Evolutionary conservation across 2,113 vertebrate genomes (phyloP), one percentile per base, ranked within the genome.

Genomic region (Entelurus aequoreus): DNA sequence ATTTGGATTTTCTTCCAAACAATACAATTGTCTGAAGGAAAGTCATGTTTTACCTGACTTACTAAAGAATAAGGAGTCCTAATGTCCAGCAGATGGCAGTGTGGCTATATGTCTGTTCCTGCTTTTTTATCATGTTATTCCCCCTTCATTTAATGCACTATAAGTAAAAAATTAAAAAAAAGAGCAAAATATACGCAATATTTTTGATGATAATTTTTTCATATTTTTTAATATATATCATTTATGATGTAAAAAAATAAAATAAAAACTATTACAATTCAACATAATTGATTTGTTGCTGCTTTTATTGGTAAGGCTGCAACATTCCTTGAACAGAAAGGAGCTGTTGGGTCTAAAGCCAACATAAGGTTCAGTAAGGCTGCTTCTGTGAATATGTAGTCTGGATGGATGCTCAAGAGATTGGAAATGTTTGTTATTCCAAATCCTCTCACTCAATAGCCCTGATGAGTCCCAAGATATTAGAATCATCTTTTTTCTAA

Each of bases 251-350:
- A 3, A 8, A 42, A 1, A 42, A 42, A 42, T 9, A 42, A 10
- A 64, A 61, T 54, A 62, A 46, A 50, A 28, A 55, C 69, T 67
- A 62, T 49, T 61, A 62, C 51, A 69, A 60, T 68, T 40, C 35
- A 67, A 60, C 28, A 28, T 28, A 28, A 28, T 28, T 28, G 3
- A 54, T 60, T 54, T 54, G 28, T 21, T 36, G n/a, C 28, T 46
- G 42, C 42, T 54, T 65, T 49, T 55, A 54, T 60, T 47, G 40
- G 48, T 48, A 14, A 1, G 1, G 72, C 62, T 76, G 56, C 71
- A 83, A 74, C 84, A 82, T 81, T 89, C 75, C 81, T 82, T 84
- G 87, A 88, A 83, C 85, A 89, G 85, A 86, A 89, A 88, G 84
- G 84, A 86, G 80, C 63, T 74, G 42, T 53, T 35, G 61, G 62